phyloP scores from a whole-genome alignment of 2,113 vertebrate genomes.

The Harpagus bidentatus region DNA sequence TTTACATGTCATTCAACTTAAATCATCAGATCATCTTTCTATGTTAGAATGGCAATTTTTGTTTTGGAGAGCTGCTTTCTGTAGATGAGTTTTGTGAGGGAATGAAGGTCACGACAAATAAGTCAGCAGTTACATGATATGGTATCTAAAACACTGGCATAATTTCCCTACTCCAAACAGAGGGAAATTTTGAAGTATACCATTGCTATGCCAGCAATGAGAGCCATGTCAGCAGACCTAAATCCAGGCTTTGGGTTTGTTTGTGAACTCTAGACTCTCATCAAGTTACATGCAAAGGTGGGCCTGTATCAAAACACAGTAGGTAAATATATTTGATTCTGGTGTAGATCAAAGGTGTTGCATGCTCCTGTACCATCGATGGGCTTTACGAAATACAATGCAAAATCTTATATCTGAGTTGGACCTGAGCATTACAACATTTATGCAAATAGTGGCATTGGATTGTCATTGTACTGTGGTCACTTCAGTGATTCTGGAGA shows the following conservation, averaged over 20 bases:
- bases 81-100: neutral
- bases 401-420: neutral
- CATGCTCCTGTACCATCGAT: neutral
- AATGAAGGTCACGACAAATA: neutral
- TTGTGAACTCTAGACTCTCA: neutral
- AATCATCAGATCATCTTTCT: neutral
- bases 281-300: neutral
- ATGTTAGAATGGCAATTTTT: neutral
- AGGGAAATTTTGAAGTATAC: neutral
- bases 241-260: neutral
- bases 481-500: neutral
- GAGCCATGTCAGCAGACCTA: neutral
- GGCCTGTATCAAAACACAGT: neutral
- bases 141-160: neutral
- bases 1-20: neutral
- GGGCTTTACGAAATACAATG: neutral
- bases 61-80: neutral
- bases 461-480: accelerated
- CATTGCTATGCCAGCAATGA: neutral
- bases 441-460: neutral
- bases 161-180: neutral
- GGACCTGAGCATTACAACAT: neutral
- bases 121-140: neutral
- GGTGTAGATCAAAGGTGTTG: accelerated
- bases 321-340: neutral